Evolutionary conservation across 2,113 vertebrate genomes (phyloP).

Genomic region (cattle (Bos taurus)): DNA sequence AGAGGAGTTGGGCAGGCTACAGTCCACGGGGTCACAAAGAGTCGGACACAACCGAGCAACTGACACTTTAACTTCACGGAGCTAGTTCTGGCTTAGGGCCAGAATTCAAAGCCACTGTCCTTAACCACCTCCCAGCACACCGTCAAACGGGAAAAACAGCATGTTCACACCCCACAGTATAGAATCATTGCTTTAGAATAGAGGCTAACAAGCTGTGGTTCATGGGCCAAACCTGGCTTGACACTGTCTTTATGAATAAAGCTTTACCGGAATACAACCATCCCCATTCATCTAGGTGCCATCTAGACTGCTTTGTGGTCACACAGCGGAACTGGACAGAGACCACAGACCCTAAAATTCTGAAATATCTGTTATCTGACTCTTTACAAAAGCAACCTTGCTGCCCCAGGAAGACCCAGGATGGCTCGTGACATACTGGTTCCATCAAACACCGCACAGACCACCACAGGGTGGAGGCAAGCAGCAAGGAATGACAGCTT

Average conservation of each 20-base stretch:
- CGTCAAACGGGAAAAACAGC: background rate
- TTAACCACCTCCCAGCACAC: background rate
- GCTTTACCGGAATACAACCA: background rate
- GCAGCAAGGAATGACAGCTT: background rate
- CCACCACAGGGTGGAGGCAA: too few relatives aligned
- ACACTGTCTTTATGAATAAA: background rate
- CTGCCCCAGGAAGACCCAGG: background rate
- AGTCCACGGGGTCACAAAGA: background rate
- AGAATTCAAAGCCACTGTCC: background rate
- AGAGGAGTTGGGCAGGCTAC: background rate
- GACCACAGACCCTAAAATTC: background rate
- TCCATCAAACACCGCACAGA: background rate
- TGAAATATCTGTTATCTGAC: background rate
- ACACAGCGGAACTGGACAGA: background rate
- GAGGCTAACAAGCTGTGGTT: background rate
- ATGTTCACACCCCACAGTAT: background rate
- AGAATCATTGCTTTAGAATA: background rate
- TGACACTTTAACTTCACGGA: background rate
- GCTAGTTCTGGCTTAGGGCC: background rate
- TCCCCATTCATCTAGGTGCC: background rate
- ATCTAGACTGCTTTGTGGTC: background rate
- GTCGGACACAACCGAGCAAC: background rate
- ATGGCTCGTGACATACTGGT: background rate
- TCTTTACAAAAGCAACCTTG: background rate
- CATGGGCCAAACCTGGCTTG: background rate